Conservation (phyloP, 2,797 vertebrate genomes). For the Kryptopterus vitreolus region DNA sequence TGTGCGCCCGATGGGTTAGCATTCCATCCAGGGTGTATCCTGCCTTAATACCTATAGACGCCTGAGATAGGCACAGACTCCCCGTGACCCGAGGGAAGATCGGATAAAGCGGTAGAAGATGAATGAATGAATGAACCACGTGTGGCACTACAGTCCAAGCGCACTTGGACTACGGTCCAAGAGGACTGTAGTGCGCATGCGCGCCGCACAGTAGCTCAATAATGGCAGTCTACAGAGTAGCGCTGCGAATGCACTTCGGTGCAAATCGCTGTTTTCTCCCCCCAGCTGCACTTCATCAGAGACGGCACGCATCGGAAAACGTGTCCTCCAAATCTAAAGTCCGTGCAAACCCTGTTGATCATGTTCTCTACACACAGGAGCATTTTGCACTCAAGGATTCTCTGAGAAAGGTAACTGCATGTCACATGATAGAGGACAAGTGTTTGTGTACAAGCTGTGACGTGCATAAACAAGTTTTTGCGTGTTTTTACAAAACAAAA, state of each 20-base stretch:
- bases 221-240: conserved; percentile 64
- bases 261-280: conserved; percentile 42
- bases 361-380: conserved; percentile 67
- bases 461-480: no score
- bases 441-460: background rate
- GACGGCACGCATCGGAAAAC: conserved; percentile 62
- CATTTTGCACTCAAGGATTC: conserved; percentile 71
- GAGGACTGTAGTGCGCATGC: conserved; percentile 65
- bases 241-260: conserved; percentile 29
- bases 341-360: conserved; percentile 47
- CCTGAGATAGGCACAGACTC: no score
- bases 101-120: no score
- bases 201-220: conserved; percentile 42
- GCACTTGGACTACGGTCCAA: no score
- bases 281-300: conserved; percentile 34
- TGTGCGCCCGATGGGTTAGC: no score
- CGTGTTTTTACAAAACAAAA: background rate
- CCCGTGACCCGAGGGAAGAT: no score
- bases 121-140: no score
- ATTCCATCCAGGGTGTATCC: no score
- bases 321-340: conserved; percentile 59
- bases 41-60: no score
- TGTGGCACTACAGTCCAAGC: no score
- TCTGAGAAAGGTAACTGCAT: conserved; percentile 74
- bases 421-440: background rate